Evolutionary conservation across 2,888 invertebrate genomes (phyloP), one percentile per base, ranked within the genome.

Genomic region (Himalopsyche japonica): DNA sequence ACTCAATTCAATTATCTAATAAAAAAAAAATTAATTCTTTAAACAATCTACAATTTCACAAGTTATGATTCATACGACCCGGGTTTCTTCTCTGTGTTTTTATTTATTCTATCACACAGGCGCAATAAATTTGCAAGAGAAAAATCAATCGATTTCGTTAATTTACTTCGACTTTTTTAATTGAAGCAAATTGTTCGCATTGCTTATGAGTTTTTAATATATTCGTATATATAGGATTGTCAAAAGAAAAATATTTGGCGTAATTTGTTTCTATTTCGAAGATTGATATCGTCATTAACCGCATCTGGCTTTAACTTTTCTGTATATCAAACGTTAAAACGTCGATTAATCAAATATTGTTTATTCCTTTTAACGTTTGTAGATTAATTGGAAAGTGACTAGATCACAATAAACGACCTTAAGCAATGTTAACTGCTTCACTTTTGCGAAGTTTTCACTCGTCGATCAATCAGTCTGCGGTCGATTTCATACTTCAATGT

Each of bases 401-500:
- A 70, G 27, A 27, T 70, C 70, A 70, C 70, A 70, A 27, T 70
- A 70, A 70, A 70, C 24, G 70, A 70, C 70, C 70, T 70, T 27
- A 70, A 70, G 70, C 27, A 70, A 27, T 70, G 70, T 70, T 27
- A 70, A 70, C 70, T 70, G 57, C 30, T 70, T 15, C 30, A 70
- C 70, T 70, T 57, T 57, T 7, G 7, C 57, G 57, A 57, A 57
- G 57, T 57, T 57, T 70, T 30, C 70, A 6, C 70, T 27, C 27
- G 70, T 70, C 70, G 27, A 70, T 70, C 70, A 70, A 70, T 70
- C 70, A 70, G 70, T 70, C 70, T 70, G 70, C 20, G 70, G 70
- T 37, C 81, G 43, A 81, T 81, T 81, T 57, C 64, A 57, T 37
- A 57, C 78, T 15, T 78, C 20, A 30, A 80, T 30, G 80, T 80